Evolutionary conservation across 2,113 vertebrate genomes (phyloP).

Genomic region (Zosterops borbonicus): DNA sequence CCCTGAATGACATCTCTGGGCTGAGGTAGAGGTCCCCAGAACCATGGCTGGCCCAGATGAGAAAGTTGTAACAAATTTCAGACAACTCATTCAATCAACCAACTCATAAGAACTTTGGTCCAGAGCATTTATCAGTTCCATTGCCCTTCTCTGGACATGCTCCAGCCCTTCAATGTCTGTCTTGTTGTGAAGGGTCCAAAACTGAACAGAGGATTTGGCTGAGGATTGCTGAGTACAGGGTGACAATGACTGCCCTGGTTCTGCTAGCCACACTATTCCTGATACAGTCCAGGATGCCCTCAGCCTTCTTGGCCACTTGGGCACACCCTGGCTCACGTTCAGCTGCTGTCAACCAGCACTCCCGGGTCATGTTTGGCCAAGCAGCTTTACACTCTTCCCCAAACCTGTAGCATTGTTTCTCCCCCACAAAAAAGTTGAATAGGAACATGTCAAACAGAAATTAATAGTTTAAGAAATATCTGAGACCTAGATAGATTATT

Average conservation of each 20-base stretch:
- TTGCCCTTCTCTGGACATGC: neutral
- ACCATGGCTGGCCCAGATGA: neutral
- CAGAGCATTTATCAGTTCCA: neutral
- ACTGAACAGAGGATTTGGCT: neutral
- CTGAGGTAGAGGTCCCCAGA: neutral
- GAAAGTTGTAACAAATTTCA: neutral
- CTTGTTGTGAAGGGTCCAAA: neutral
- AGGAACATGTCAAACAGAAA: neutral
- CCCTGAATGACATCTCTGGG: neutral
- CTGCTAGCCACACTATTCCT: neutral
- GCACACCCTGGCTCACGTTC: neutral
- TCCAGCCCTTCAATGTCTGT: neutral
- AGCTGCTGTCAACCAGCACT: neutral
- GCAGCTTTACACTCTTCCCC: neutral
- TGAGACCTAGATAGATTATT: neutral
- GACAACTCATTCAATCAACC: neutral
- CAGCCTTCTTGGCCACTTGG: neutral
- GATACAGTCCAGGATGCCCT: neutral
- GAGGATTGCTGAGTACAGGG: rapidly evolving
- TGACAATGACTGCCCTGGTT: rapidly evolving
- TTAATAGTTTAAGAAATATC: neutral
- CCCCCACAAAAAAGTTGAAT: neutral
- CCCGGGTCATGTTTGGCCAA: neutral
- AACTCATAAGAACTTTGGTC: neutral
- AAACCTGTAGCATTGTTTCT: neutral